Evolutionary conservation across 2,888 invertebrate genomes (phyloP), one percentile per base, ranked within the genome.

Genomic region (Catocala sponsa): DNA sequence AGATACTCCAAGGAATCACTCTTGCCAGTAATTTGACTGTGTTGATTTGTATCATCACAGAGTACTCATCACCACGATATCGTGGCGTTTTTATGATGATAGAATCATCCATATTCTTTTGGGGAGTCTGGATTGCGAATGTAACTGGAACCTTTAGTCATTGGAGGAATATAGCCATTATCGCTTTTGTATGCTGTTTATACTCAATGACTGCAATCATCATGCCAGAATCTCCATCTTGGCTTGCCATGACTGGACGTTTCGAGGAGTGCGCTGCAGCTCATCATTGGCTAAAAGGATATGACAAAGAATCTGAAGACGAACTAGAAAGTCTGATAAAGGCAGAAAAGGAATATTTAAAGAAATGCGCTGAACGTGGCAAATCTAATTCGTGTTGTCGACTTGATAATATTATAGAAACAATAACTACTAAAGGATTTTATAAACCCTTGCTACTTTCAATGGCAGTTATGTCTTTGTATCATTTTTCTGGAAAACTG

Each of bases 91-190:
- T 87, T 51, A 79, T 84, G 70, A 79, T 85, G 58, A 80, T 87
- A 10, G 85, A 88, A 70, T 82, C 86, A 0, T 86, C 86, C 0
- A 78, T 85, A 55, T 80, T 82, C 53, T 84, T 82, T 61, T 88
- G 85, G 82, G 88, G 88, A 0, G 82, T 88, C 2, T 88, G 87
- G 87, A 78, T 84, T 2, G 81, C 88, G 0, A 87, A 88, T 68
- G 78, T 82, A 0, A 81, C 86, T 0, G 87, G 87, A 25, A 85
- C 86, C 2, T 88, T 84, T 59, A 81, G 71, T 4, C 79, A 85
- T 58, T 88, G 86, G 86, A 86, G 74, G 44, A 78, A 82, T 32
- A 88, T 88, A 38, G 83, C 80, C 0, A 65, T 85, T 6, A 76
- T 84, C 0, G 77, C 77, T 2, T 71, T 84, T 32, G 47, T 75